Base-by-base conservation (phyloP, 2,113 vertebrate species). In the Caloenas nicobarica region DNA sequence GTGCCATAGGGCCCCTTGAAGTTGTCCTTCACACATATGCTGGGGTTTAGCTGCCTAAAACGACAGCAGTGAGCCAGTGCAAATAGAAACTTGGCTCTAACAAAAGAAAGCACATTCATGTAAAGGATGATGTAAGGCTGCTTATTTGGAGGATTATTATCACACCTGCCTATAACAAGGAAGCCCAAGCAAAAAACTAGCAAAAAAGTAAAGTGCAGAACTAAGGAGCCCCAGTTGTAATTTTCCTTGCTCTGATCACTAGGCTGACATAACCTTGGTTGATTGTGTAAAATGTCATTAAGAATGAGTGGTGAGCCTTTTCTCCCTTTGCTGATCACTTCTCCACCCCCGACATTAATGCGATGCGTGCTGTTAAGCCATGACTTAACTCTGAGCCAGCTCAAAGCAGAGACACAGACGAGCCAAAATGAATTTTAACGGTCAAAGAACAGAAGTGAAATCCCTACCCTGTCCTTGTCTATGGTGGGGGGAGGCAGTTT, bases 1-100 rank as follows among this genome's bases (percentile, higher is more conserved):
- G 28, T 38, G 22, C 28, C n/a, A n/a, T 0, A 0, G 25, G 66
- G 9, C 15, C 33, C 29, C 28, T 58, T 42, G 34, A 33, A 29
- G 8, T 5, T 38, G 17, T 46, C 72, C 73, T 77, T 69, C 58
- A 61, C 40, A 24, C 4, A 7, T 5, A 1, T 3, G 11, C 33
- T 73, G 66, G 51, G 19, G 7, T 69, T 91, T 58, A 70, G 16
- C 60, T 85, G 54, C 61, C 79, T 44, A 12, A 65, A 74, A 78
- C 56, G 15, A 34, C 38, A 74, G 24, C n/a, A 51, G 48, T 17
- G 44, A 83, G 36, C 10, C 50, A 65, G 40, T 78, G 56, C 22
- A 70, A 73, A 50, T 62, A 48, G 73, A 66, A 93, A 74, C 26
- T 7, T 8, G 8, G 22, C 11, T 71, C 19, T 56, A 66, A 61